Evolutionary conservation across 2,888 invertebrate genomes (phyloP), one percentile per base, ranked within the genome.

Genomic region (Coelinius sp.): DNA sequence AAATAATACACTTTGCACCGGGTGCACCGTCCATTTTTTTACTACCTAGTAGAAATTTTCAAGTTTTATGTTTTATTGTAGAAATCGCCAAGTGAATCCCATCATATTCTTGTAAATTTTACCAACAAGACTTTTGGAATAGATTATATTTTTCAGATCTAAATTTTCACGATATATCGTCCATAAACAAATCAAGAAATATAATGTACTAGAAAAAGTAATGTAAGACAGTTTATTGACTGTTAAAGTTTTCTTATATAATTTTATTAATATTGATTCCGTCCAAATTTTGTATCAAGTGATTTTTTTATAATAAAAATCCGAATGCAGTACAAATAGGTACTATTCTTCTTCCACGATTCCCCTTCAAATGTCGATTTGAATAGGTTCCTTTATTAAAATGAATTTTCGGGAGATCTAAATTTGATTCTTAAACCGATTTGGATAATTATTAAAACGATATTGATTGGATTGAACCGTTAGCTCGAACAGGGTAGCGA

Each of bases 11-110:
- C 79, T 76, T 87, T 85, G 86, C 86, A 85, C 86, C 84, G 85
- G 83, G 85, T 84, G 87, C 86, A 86, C 85, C 77, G 84, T 86
- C 84, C 84, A 84, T 78, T 81, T 80, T 85, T 80, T 85, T n/a
- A 86, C 86, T 87, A 86, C 86, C 86, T 86, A 83, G 82, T 85
- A 84, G 81, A 82, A 78, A 78, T 72, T 81, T 80, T 77, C 74
- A 76, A 75, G 77, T 77, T 82, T 84, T 82, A 83, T 83, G 82
- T 84, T 84, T 84, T 83, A 82, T 82, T 80, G 12, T 14, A 20
- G 3, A 6, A 20, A 49, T 66, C 22, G 65, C 17, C 8, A 49
- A 6, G 8, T 20, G 20, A 20, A 49, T 49, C 46, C 17, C 46
- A 49, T 49, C 14, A 17, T 46, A 6, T 25, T 24, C 44, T 65